These are phyloP conservation scores for Enteromius fasciolatus DNA, from an alignment of 2,797 vertebrate genomes.

Conservation along the genomic window DNA sequence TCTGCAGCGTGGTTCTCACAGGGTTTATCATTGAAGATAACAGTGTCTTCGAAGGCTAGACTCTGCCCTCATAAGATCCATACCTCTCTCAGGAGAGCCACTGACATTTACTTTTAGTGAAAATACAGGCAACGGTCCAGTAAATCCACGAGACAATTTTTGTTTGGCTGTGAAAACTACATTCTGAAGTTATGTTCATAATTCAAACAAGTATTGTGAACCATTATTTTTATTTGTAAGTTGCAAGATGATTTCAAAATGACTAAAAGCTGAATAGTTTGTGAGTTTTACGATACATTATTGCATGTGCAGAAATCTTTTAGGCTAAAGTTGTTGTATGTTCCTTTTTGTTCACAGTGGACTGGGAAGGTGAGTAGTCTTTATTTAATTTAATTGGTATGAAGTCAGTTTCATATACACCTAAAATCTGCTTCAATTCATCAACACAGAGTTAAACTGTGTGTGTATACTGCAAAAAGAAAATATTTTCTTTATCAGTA, in stretches of 20 bases:
- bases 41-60: conserved; percentile 10
- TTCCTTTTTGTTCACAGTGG: conserved; percentile 75
- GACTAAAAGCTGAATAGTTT: neutral
- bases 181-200: neutral
- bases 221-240: neutral
- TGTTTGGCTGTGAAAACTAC: neutral
- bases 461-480: conserved; percentile 21
- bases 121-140: neutral
- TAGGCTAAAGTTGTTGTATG: conserved; percentile 36
- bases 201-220: neutral
- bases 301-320: neutral
- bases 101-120: neutral
- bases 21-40: conserved; percentile 29
- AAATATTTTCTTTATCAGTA: neutral
- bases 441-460: conserved; percentile 38
- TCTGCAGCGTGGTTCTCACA: neutral
- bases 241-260: neutral
- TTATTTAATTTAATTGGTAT: conserved; percentile 63
- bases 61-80: conserved; percentile 21
- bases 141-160: neutral
- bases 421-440: conserved; percentile 60
- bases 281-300: neutral
- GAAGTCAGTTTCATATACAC: conserved; percentile 46
- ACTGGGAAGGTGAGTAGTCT: conserved; percentile 78
- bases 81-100: neutral